Conservation (phyloP, 1,140 invertebrate species). For the Heliconius hewitsoni region DNA sequence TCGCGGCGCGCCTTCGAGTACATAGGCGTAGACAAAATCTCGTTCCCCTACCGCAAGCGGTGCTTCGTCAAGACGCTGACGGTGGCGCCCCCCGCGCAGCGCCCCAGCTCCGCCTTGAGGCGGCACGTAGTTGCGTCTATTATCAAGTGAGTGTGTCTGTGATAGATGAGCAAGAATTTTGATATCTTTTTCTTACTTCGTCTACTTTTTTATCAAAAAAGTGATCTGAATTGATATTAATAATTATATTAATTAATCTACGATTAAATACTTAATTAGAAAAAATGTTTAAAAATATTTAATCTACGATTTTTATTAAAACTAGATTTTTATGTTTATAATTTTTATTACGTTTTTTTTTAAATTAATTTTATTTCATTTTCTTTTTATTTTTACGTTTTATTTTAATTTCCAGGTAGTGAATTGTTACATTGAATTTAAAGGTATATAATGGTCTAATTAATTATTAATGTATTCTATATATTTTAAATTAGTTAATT, state of each 20-base stretch:
- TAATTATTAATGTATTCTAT: background rate
- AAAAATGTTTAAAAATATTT: too few species aligned
- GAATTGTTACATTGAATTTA: conserved; percentile 30
- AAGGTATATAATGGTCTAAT: conserved; percentile 14
- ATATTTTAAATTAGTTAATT: background rate
- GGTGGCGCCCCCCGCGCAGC: conserved; percentile 71
- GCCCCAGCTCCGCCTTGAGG: conserved; percentile 65
- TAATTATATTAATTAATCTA: too few species aligned
- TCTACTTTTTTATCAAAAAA: too few species aligned
- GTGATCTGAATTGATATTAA: too few species aligned
- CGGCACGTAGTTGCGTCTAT: conserved; percentile 72
- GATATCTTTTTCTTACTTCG: too few species aligned
- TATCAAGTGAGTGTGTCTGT: conserved; percentile 55
- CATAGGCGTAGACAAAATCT: conserved; percentile 68
- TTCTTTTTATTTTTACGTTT: conserved; percentile 25
- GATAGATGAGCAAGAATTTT: too few species aligned
- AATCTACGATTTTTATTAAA: too few species aligned
- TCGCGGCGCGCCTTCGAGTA: conserved; percentile 70
- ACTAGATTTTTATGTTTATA: too few species aligned
- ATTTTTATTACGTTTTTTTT: background rate
- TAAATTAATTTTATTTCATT: conserved; percentile 11
- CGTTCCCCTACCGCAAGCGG: conserved; percentile 73
- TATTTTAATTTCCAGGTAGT: conserved; percentile 33
- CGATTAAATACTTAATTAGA: too few species aligned
- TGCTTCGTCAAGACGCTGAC: conserved; percentile 71